Evolutionary conservation across 1,140 invertebrate species (phyloP).

Genomic region (Bicyclus anynana): DNA sequence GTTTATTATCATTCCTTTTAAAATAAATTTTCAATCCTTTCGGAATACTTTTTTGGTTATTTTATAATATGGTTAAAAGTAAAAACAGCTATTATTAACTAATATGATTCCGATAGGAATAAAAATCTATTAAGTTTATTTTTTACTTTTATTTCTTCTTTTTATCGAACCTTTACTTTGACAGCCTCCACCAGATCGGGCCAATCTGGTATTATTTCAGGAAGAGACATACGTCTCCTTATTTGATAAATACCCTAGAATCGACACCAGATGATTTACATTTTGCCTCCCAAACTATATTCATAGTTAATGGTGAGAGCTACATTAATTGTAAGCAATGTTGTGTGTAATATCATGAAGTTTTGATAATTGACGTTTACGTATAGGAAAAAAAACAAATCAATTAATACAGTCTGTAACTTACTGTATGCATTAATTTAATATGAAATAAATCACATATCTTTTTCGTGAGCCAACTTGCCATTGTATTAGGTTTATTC

Average conservation of each 20-base stretch:
- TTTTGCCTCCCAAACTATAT: slow-evolving; percentile 20
- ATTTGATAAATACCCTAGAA: slow-evolving; percentile 82
- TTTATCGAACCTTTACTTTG: slow-evolving; percentile 81
- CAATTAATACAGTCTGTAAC: slow-evolving; percentile 2
- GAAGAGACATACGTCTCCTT: slow-evolving; percentile 80
- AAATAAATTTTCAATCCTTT: slow-evolving; percentile 46
- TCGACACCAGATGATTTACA: slow-evolving; percentile 50
- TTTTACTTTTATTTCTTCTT: slow-evolving; percentile 57
- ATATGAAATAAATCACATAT: slow-evolving; percentile 34
- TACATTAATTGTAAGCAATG: slow-evolving; percentile 41
- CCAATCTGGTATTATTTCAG: slow-evolving; percentile 81
- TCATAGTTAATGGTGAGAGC: slow-evolving; percentile 31
- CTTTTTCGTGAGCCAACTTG: slow-evolving; percentile 42
- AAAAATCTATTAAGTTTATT: slow-evolving; percentile 36
- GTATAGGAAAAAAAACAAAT: not conserved
- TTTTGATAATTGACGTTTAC: not conserved
- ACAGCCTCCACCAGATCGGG: slow-evolving; percentile 79
- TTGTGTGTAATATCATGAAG: slow-evolving; percentile 8
- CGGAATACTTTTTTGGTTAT: slow-evolving; percentile 24
- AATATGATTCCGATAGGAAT: slow-evolving; percentile 42
- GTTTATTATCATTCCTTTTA: slow-evolving; percentile 58
- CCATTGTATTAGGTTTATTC: slow-evolving; percentile 34
- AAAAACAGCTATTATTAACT: not conserved
- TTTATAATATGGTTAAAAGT: not conserved
- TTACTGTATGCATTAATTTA: slow-evolving; percentile 30